These are phyloP conservation scores for Calidris pugnax DNA, from an alignment of 2,113 vertebrate species.

Conservation along the genomic window DNA sequence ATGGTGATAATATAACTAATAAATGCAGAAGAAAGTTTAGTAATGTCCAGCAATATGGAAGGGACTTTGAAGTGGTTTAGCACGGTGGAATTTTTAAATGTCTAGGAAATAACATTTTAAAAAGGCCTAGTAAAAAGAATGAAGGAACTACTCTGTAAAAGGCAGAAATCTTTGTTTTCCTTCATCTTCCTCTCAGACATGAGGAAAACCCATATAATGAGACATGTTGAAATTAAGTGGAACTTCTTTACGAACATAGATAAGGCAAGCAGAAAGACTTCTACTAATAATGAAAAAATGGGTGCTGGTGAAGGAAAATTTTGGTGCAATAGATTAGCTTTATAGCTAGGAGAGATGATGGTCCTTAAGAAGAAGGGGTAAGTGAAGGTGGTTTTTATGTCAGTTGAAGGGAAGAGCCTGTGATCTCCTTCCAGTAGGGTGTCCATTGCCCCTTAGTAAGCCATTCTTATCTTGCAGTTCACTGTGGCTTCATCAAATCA, in stretches of 20 bases:
- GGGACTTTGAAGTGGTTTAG: not conserved
- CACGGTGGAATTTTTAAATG: not conserved
- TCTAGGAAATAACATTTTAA: not conserved
- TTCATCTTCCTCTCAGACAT: not conserved
- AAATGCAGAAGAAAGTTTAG: not conserved
- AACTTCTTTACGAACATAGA: not conserved
- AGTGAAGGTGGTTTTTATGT: not conserved
- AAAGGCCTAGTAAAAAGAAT: not conserved
- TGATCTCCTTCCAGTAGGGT: not conserved
- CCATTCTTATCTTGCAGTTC: not conserved
- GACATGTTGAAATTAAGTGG: not conserved
- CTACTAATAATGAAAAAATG: not conserved
- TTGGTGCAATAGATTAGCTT: not conserved
- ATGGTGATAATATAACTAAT: not conserved
- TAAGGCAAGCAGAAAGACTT: not conserved
- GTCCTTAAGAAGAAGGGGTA: not conserved
- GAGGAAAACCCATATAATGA: not conserved
- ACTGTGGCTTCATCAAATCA: not conserved
- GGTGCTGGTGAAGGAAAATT: not conserved
- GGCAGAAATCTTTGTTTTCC: not conserved
- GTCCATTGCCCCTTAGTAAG: not conserved
- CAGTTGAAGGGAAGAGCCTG: not conserved
- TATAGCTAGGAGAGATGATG: not conserved
- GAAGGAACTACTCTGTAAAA: not conserved
- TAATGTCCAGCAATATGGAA: not conserved